Conservation (phyloP, 1,140 invertebrate species). For the Asbolus verrucosus region DNA sequence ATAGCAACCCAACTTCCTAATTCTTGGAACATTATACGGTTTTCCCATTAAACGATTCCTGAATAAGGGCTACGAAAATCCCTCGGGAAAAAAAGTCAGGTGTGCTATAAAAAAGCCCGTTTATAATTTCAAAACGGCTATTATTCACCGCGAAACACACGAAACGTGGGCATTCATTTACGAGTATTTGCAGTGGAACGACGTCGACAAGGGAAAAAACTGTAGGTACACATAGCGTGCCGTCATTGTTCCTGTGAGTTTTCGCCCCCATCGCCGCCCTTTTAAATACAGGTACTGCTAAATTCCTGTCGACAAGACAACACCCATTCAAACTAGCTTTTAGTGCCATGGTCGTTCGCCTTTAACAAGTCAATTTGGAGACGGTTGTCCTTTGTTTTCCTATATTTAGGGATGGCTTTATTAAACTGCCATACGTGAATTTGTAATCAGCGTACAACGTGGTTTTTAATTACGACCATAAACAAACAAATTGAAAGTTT, state of each 20-base stretch:
- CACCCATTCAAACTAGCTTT: constrained; percentile 46
- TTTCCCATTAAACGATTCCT: constrained; percentile 11
- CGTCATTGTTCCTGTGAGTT: constrained; percentile 26
- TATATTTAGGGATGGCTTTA: constrained; percentile 33
- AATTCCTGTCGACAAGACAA: constrained; percentile 38
- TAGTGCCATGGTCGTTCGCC: constrained; percentile 40
- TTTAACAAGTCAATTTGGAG: constrained; percentile 45
- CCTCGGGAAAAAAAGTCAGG: constrained; percentile 22
- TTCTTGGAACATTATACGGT: constrained; percentile 4
- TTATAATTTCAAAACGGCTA: constrained; percentile 24
- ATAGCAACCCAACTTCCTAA: constrained; percentile 4
- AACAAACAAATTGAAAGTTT: constrained; percentile 17
- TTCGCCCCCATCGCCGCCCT: constrained; percentile 21
- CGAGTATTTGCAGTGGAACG: constrained; percentile 19
- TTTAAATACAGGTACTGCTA: constrained; percentile 22
- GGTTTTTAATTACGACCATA: background rate
- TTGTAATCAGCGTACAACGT: background rate
- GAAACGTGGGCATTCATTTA: constrained; percentile 24
- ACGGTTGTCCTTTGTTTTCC: constrained; percentile 25
- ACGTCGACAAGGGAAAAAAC: constrained; percentile 24
- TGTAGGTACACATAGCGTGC: constrained; percentile 26
- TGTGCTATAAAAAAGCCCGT: background rate
- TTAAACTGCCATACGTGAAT: constrained; percentile 36
- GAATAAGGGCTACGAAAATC: constrained; percentile 14
- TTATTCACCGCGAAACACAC: constrained; percentile 9